Evolutionary conservation across 2,888 invertebrate species (phyloP).

Genomic region (Meghimatium bilineatum): DNA sequence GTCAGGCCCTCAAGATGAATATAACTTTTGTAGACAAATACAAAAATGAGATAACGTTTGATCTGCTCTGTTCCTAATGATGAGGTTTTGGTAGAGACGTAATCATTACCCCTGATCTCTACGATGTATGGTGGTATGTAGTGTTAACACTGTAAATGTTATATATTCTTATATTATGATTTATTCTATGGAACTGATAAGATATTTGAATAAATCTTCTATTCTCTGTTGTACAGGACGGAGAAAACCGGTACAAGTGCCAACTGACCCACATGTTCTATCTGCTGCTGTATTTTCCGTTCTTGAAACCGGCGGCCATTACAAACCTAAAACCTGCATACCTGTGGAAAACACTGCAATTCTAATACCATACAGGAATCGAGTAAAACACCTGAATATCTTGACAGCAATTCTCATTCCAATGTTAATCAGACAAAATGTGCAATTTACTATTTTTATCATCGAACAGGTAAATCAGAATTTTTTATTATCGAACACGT

Average conservation of each 20-base stretch:
- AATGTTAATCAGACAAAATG: slow-evolving; percentile 42
- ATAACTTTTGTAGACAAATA: no score
- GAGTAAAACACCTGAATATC: slow-evolving; percentile 37
- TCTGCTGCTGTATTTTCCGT: slow-evolving; percentile 1
- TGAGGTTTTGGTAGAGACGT: no score
- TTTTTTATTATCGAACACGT: not conserved
- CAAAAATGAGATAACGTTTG: no score
- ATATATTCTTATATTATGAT: no score
- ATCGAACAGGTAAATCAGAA: slow-evolving; percentile 42
- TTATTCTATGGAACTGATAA: no score
- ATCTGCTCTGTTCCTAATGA: no score
- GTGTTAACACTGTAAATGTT: no score
- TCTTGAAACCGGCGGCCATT: slow-evolving; percentile 84
- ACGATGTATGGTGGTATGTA: no score
- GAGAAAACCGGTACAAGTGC: not conserved
- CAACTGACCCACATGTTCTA: not conserved
- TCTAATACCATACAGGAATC: slow-evolving; percentile 91
- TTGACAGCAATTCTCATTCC: slow-evolving; percentile 41
- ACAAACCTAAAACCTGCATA: slow-evolving; percentile 83
- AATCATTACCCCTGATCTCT: no score
- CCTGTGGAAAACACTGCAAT: slow-evolving; percentile 90
- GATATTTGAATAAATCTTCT: no score
- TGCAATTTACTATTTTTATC: slow-evolving; percentile 43
- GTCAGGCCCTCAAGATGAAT: no score
- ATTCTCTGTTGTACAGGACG: not conserved